These are phyloP conservation scores for Drosophila asahinai DNA, from an alignment of 1,140 invertebrate genomes.

Conservation along the genomic window DNA sequence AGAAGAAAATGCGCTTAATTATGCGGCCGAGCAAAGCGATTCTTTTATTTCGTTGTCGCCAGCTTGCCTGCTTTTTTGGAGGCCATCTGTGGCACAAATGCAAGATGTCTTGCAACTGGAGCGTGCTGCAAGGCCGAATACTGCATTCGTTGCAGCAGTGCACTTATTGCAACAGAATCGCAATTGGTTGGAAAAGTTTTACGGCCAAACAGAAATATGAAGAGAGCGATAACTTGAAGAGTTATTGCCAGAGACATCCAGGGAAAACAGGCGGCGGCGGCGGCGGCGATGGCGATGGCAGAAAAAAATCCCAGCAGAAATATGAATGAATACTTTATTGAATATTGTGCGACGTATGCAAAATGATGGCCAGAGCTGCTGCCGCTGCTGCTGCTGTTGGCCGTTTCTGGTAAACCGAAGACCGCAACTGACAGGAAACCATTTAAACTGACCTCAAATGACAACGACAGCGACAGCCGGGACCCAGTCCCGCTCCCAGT, in stretches of 20 bases:
- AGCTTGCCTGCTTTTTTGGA: conserved; percentile 42
- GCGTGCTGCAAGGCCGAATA: conserved; percentile 63
- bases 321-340: conserved; percentile 82
- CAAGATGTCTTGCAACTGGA: conserved; percentile 75
- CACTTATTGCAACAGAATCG: conserved; percentile 45
- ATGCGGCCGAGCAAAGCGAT: conserved; percentile 62
- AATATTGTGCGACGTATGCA: conserved; percentile 74
- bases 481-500: conserved; percentile 19
- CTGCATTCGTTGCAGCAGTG: conserved; percentile 45
- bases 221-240: conserved; percentile 50
- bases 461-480: conserved; percentile 72
- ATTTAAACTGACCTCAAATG: conserved; percentile 83
- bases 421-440: conserved; percentile 81
- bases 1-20: conserved; percentile 81
- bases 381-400: conserved; percentile 30
- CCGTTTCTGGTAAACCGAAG: conserved; percentile 71
- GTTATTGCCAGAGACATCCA: conserved; percentile 47
- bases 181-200: conserved; percentile 39
- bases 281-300: neutral
- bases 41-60: conserved; percentile 38
- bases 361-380: conserved; percentile 54
- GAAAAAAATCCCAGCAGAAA: conserved; percentile 50
- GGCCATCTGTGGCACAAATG: conserved; percentile 47
- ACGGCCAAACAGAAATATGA: conserved; percentile 36
- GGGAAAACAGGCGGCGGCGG: conserved; percentile 4